A percentile compares a stretch with the other conserved stretches of the same genome.
Conservation (phyloP, 2,797 vertebrate species). For the Sebastiscus albofasciatus region DNA sequence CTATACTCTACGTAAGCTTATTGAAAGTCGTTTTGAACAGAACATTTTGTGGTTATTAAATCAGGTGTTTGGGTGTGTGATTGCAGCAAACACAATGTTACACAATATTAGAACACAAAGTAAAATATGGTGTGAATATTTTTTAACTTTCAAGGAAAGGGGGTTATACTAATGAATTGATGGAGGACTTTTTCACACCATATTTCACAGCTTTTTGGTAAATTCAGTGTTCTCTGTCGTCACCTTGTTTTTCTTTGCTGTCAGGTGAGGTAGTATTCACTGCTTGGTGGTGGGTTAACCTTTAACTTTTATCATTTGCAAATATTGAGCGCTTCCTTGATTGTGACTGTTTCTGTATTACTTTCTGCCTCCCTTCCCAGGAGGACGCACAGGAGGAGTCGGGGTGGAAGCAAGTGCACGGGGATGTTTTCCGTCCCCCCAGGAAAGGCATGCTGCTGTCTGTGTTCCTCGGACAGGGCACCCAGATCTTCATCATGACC, state of each 20-base stretch:
- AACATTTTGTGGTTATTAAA: conserved; percentile 45
- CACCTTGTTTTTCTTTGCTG: conserved; percentile 32
- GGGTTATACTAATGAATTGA: not conserved
- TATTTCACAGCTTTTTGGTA: conserved; percentile 56
- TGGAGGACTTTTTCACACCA: conserved; percentile 40
- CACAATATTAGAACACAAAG: conserved; percentile 1
- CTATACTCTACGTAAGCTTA: conserved; percentile 81
- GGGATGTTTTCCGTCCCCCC: conserved; percentile 90
- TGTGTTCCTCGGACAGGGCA: conserved; percentile 92
- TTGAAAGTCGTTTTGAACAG: conserved; percentile 34
- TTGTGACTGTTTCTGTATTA: not conserved
- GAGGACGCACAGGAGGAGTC: conserved; percentile 92
- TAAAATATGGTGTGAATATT: conserved; percentile 75
- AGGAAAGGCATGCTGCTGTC: conserved; percentile 91
- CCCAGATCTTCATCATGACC: conserved; percentile 93
- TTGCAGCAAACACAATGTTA: conserved; percentile 19
- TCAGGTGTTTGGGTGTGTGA: conserved; percentile 69
- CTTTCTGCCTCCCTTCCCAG: conserved; percentile 65
- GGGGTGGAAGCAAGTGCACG: conserved; percentile 93
- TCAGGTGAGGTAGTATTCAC: conserved; percentile 20
- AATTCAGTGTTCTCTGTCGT: not conserved
- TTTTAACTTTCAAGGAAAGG: conserved; percentile 3
- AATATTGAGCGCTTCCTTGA: not conserved
- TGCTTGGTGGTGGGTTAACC: conserved; percentile 57
- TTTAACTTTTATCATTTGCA: not conserved